phyloP scores from a whole-genome alignment of 2,888 invertebrate genomes.

The Aspidapion aeneum region DNA sequence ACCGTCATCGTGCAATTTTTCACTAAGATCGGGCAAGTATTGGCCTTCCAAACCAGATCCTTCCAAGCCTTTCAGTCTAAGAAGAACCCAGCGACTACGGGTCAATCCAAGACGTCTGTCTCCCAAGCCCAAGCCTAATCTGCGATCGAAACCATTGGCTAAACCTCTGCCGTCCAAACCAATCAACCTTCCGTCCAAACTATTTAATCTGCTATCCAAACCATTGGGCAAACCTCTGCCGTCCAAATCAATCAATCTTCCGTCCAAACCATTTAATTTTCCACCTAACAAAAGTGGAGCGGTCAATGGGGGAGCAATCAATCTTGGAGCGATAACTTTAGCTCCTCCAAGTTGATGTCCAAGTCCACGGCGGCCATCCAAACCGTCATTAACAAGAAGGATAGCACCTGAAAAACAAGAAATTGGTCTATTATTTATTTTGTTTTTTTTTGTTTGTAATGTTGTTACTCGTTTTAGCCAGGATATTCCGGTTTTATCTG shows the following conservation, averaged over 20 bases:
- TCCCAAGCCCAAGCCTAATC: neutral
- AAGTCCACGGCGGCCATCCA: neutral
- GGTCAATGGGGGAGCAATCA: too few relatives aligned
- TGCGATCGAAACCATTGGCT: too few relatives aligned
- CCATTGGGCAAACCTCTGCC: neutral
- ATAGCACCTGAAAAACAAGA: too few relatives aligned
- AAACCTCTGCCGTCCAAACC: neutral
- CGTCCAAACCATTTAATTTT: too few relatives aligned
- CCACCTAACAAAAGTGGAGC: too few relatives aligned
- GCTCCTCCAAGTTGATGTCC: too few relatives aligned
- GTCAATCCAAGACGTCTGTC: neutral
- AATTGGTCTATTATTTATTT: too few relatives aligned
- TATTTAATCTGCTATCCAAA: neutral
- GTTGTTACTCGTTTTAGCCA: too few relatives aligned
- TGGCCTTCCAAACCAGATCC: slow-evolving; percentile 34
- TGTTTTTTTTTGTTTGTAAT: too few relatives aligned
- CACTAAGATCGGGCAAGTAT: slow-evolving; percentile 35
- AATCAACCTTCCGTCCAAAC: neutral
- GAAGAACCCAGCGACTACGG: neutral
- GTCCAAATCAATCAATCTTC: neutral
- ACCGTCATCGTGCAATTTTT: slow-evolving; percentile 38
- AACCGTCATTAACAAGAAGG: neutral
- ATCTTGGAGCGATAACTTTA: too few relatives aligned
- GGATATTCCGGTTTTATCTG: too few relatives aligned
- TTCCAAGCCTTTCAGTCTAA: neutral